Base-by-base conservation (phyloP, 2,888 invertebrate species). In the Rapana venosa region DNA sequence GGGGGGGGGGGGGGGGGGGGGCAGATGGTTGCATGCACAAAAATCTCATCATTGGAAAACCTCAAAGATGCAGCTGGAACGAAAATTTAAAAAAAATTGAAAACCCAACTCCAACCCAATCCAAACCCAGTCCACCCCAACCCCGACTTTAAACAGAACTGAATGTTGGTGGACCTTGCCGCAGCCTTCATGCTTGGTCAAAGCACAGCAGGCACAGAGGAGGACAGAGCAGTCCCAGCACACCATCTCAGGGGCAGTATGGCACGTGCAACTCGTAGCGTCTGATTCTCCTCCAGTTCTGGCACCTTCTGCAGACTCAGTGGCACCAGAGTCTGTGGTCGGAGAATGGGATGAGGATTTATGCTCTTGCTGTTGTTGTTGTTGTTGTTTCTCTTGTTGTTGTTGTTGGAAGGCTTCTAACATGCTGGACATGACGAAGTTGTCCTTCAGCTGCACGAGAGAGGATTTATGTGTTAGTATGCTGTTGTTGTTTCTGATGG, bases 341-440 rank as follows among this genome's bases (percentile, higher is more conserved):
- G 17, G 58, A 20, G 85, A 17, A 66, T 2, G 86, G 32, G 61
- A 20, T 66, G 32, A 66, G 6, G 30, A n/a, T n/a, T 20, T 47
- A 30, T 58, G 81, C 15, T 20, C 11, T 15, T 35, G 32, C 17
- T 11, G 35, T 32, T 81, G 35, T 35, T 17, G 35, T 17, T 17
- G 81, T 0, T 32, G 81, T 35, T 17, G 35, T 30, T 13, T 4
- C 8, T 47, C 4, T 8, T 47, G 17, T 79, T 20, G 17, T 58
- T 86, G 86, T 61, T 58, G 17, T 22, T 84, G n/a, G 56, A 86
- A 32, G n/a, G 86, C 58, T 30, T 86, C 86, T 66, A 86, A 35
- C 86, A 86, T 86, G 86, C 66, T 86, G 61, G 86, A 86, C 66
- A 86, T 32, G 20, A 86, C 61, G 66, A 86, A 86, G 66, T 86